phyloP scores from a whole-genome alignment of 2,888 invertebrate genomes.

The Polylopha cassiicola region DNA sequence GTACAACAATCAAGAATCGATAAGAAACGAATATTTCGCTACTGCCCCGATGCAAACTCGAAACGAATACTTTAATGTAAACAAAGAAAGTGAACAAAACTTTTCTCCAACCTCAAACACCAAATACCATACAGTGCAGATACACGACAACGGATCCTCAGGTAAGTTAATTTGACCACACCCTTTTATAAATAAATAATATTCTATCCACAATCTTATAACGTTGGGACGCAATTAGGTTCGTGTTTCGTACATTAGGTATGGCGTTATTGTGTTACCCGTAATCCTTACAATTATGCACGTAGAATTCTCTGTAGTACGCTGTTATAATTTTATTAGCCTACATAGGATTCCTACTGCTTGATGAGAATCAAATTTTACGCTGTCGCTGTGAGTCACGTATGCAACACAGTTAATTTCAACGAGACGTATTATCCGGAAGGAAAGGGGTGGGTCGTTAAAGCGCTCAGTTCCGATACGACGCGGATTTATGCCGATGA shows the following conservation, averaged over 20 bases:
- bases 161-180: conserved; percentile 26
- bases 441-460: conserved; percentile 27
- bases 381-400: conserved; percentile 13
- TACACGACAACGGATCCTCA: conserved; percentile 20
- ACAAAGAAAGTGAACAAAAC: conserved; percentile 30
- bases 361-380: conserved; percentile 4
- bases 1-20: conserved; percentile 12
- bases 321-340: no score
- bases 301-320: no score
- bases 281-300: no score
- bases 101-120: conserved; percentile 28
- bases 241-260: no score
- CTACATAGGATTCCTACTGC: not conserved
- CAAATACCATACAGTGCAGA: conserved; percentile 31
- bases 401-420: conserved; percentile 28
- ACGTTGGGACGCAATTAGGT: no score
- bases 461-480: conserved; percentile 42
- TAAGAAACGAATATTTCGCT: conserved; percentile 33
- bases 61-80: conserved; percentile 36
- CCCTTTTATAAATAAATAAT: not conserved
- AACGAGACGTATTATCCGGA: conserved; percentile 28
- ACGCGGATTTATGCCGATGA: conserved; percentile 44
- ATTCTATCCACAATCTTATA: not conserved
- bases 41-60: conserved; percentile 34
- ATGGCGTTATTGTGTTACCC: no score